A percentile compares a stretch with the other conserved stretches of the same genome.
These are phyloP conservation scores for Sorex araneus DNA, from an alignment of 2,113 vertebrate genomes.

Conservation along the genomic window DNA sequence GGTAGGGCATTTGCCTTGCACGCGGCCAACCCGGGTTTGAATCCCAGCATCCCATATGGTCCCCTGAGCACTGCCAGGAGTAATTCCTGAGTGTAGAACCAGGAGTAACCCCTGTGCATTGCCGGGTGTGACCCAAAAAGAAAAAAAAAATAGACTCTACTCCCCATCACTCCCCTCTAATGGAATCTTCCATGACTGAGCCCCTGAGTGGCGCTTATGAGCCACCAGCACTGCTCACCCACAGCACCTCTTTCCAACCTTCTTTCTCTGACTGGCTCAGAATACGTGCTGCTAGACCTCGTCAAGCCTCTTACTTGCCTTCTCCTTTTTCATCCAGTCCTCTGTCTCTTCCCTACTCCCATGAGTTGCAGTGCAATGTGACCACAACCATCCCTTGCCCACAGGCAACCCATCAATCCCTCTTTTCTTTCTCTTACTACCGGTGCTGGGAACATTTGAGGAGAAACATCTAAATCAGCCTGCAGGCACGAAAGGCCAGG, in stretches of 20 bases:
- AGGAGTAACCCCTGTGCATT: too few species aligned
- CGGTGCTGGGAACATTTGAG: neutral
- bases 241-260: neutral
- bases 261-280: neutral
- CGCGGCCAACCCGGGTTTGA: too few species aligned
- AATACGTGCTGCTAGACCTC: neutral
- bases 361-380: neutral
- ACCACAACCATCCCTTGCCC: neutral
- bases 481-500: neutral
- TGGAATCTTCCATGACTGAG: neutral
- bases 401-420: too few species aligned
- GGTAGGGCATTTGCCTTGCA: too few species aligned
- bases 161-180: neutral
- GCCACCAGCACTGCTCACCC: neutral
- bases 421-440: neutral
- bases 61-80: too few species aligned
- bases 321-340: neutral
- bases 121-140: too few species aligned
- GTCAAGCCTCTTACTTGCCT: neutral
- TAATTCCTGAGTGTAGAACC: too few species aligned
- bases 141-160: too few species aligned
- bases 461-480: conserved; percentile 15
- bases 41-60: too few species aligned
- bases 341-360: neutral
- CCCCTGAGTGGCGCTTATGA: neutral